phyloP scores from a whole-genome alignment of 2,888 invertebrate genomes.

The Melinopterus prodromus region DNA sequence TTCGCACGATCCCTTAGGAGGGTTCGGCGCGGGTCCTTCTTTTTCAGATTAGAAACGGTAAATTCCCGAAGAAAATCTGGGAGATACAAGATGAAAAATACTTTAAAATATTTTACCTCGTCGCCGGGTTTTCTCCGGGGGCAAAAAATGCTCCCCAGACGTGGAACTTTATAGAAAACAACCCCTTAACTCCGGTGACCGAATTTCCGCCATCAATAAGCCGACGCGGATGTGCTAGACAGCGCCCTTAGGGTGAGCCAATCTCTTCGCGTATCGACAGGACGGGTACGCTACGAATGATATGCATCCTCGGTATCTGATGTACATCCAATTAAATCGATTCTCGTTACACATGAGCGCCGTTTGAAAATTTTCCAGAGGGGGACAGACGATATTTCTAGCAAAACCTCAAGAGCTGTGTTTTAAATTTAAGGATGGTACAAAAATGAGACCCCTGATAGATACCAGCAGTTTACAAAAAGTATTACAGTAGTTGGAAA shows the following conservation, averaged over 20 bases:
- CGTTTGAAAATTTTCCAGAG: no score
- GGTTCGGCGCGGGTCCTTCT: background rate
- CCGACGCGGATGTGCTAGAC: conserved; percentile 4
- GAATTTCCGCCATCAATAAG: background rate
- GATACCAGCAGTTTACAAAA: no score
- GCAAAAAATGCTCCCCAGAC: background rate
- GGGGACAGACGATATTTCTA: no score
- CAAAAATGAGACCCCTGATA: no score
- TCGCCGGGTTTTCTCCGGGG: background rate
- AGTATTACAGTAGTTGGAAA: no score
- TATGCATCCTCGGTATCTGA: background rate
- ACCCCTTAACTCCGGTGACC: conserved; percentile 4
- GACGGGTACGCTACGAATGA: background rate
- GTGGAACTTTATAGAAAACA: conserved; percentile 4
- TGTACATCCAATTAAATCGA: background rate
- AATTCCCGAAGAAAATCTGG: background rate
- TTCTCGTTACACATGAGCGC: background rate
- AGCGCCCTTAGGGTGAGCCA: background rate
- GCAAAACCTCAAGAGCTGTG: no score
- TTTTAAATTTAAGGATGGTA: no score
- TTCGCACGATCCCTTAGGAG: background rate
- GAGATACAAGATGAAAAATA: conserved; percentile 4
- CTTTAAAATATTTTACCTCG: background rate
- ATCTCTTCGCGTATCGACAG: background rate
- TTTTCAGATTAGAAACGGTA: conserved; percentile 4